These are phyloP conservation scores for Clarias gariepinus DNA, from an alignment of 2,113 vertebrate genomes.

Conservation along the genomic window DNA sequence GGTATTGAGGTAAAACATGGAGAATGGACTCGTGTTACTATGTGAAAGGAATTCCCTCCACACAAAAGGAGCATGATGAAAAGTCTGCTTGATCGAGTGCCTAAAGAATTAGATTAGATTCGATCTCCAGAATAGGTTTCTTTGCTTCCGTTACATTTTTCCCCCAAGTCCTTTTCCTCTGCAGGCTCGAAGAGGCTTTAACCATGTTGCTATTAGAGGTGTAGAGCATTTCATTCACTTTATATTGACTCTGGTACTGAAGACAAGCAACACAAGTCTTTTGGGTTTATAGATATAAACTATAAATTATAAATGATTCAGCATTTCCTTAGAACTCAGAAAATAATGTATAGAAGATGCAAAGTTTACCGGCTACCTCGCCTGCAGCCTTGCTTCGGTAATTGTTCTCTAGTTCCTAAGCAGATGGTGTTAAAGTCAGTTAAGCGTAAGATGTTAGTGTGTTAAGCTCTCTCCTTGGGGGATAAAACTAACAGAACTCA, in stretches of 20 bases:
- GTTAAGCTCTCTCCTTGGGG: slow-evolving; percentile 27
- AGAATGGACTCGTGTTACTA: neutral
- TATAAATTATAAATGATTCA: neutral
- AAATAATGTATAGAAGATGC: neutral
- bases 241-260: neutral
- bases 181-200: slow-evolving; percentile 2
- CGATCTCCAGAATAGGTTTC: slow-evolving; percentile 7
- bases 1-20: neutral
- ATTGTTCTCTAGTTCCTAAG: slow-evolving; percentile 25
- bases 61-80: slow-evolving; percentile 15
- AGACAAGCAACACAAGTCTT: neutral
- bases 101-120: slow-evolving; percentile 32
- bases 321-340: neutral
- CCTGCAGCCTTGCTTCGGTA: slow-evolving; percentile 4
- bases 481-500: neutral
- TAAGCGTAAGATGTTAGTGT: slow-evolving; percentile 21
- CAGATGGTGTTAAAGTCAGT: slow-evolving; percentile 37
- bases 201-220: neutral
- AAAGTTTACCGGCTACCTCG: neutral
- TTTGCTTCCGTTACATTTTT: neutral
- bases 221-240: neutral
- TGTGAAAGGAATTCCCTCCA: slow-evolving; percentile 20
- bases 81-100: slow-evolving; percentile 31
- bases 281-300: slow-evolving; percentile 9
- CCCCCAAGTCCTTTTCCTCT: neutral